phyloP scores from a whole-genome alignment of 2,797 vertebrate genomes.

The Margarornis squamiger region DNA sequence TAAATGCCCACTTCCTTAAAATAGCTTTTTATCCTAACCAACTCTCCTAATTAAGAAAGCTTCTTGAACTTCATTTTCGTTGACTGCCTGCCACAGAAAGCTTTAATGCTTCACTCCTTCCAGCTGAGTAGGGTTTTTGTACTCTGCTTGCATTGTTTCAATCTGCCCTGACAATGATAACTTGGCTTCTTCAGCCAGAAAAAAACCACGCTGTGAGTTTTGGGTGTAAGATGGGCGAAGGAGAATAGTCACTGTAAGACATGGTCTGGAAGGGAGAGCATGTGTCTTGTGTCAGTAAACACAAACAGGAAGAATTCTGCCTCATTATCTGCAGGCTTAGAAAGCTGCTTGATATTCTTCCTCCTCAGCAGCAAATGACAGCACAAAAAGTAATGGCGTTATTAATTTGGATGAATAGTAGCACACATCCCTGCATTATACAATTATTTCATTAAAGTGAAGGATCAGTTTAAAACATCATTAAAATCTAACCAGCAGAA shows the following conservation, averaged over 20 bases:
- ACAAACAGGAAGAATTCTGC: not conserved
- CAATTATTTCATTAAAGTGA: conserved; percentile 38
- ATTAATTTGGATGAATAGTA: conserved; percentile 28
- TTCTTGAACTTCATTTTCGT: conserved; percentile 5
- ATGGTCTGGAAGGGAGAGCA: not conserved
- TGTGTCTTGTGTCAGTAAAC: not conserved
- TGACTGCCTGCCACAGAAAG: not conserved
- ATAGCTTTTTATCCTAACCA: not conserved
- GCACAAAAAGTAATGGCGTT: not conserved
- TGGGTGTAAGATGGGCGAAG: not conserved
- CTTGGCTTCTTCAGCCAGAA: not conserved
- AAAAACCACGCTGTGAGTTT: not conserved
- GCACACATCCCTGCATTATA: not conserved
- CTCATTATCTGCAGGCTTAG: not conserved
- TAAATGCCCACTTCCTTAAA: not conserved
- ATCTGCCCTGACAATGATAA: not conserved
- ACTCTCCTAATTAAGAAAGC: not conserved
- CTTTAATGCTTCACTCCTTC: not conserved
- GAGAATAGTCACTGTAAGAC: not conserved
- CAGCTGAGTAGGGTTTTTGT: not conserved
- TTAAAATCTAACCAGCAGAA: conserved; percentile 34
- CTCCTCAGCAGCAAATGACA: not conserved
- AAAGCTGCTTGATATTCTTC: not conserved
- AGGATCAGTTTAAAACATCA: conserved; percentile 43
- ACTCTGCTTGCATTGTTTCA: not conserved